Evolutionary conservation across 2,888 invertebrate genomes (phyloP).

Genomic region (Myopa tessellatipennis): DNA sequence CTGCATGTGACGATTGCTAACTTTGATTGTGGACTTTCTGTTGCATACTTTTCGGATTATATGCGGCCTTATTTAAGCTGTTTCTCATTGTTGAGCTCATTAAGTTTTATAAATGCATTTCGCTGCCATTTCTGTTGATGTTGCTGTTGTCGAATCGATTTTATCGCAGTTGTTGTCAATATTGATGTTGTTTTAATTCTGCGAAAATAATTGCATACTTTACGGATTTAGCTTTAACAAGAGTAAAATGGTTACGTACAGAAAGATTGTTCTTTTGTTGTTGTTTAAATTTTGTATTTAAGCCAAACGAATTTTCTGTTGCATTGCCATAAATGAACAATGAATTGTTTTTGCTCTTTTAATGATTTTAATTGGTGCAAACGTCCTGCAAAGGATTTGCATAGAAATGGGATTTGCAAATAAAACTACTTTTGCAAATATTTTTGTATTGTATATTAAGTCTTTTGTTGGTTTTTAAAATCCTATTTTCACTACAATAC

Average conservation of each 20-base stretch:
- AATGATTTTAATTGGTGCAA: neutral
- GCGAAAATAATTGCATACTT: constrained; percentile 23
- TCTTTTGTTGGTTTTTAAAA: too few relatives aligned
- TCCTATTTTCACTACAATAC: too few relatives aligned
- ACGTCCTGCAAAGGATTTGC: neutral
- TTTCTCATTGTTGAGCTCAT: constrained; percentile 7
- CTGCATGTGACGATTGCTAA: neutral
- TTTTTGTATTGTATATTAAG: too few relatives aligned
- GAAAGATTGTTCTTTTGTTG: neutral
- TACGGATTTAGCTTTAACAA: constrained; percentile 2
- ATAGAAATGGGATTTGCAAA: neutral
- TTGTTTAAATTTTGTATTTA: too few relatives aligned
- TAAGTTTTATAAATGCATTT: constrained; percentile 6
- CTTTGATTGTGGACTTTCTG: neutral
- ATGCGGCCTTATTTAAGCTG: neutral
- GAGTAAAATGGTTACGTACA: neutral
- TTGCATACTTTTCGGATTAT: constrained; percentile 23
- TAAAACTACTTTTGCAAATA: neutral
- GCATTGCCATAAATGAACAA: neutral
- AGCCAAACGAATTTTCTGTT: neutral
- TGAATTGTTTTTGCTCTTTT: neutral
- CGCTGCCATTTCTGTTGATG: neutral
- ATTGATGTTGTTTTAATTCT: neutral
- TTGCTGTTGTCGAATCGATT: neutral
- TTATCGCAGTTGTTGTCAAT: neutral